Percentiles rank a stretch among this genome's conserved stretches.
Evolutionary conservation across 2,797 vertebrate genomes (phyloP).

Genomic region (Semaprochilodus insignis): DNA sequence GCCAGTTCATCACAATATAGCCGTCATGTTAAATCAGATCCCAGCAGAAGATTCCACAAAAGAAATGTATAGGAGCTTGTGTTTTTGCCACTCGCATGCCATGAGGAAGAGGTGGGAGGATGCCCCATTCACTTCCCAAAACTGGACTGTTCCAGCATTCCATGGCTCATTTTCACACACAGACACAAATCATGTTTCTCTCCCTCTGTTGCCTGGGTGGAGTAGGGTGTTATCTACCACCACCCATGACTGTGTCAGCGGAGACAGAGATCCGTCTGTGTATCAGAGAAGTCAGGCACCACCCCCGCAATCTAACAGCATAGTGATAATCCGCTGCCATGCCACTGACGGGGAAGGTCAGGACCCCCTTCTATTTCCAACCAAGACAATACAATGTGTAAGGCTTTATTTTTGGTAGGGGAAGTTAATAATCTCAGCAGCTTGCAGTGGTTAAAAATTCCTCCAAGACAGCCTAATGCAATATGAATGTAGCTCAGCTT

Average conservation of each 20-base stretch:
- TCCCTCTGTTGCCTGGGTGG: constrained; percentile 39
- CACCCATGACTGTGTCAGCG: constrained; percentile 26
- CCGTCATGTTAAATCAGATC: not conserved
- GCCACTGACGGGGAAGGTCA: constrained; percentile 36
- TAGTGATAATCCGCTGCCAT: constrained; percentile 53
- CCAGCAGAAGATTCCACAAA: not conserved
- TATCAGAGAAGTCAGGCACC: constrained; percentile 32
- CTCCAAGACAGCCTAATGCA: constrained; percentile 34
- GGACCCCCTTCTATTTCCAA: constrained; percentile 42
- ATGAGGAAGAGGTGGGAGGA: constrained; percentile 17
- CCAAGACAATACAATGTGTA: constrained; percentile 51
- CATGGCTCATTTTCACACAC: constrained; percentile 55
- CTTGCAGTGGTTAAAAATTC: constrained; percentile 44
- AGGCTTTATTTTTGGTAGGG: constrained; percentile 57
- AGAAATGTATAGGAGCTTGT: not conserved
- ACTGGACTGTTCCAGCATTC: constrained; percentile 64
- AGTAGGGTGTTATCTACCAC: constrained; percentile 20
- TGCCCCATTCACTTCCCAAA: constrained; percentile 64
- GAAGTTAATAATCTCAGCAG: constrained; percentile 48
- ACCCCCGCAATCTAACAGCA: constrained; percentile 55
- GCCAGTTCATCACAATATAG: too few relatives aligned
- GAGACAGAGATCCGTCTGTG: constrained; percentile 51
- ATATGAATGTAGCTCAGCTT: constrained; percentile 45
- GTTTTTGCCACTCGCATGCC: constrained; percentile 19
- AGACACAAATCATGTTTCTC: constrained; percentile 38